These are phyloP conservation scores for Aphis craccivora DNA, from an alignment of 1,140 invertebrate species.

Conservation along the genomic window DNA sequence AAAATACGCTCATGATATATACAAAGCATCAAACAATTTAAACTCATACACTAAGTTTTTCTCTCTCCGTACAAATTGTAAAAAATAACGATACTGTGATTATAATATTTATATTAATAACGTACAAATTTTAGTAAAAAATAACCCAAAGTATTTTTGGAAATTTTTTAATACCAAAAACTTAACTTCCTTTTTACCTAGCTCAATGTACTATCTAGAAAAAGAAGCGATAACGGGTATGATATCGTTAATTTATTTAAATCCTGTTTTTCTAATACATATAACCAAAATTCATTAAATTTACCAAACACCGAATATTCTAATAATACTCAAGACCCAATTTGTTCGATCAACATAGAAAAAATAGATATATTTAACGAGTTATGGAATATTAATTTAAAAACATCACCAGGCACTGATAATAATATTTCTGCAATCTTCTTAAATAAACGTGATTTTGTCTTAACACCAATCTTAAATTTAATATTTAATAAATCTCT, in stretches of 20 bases:
- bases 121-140: not conserved
- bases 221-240: conserved; percentile 1
- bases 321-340: not conserved
- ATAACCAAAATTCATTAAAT: not conserved
- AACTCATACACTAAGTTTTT: not conserved
- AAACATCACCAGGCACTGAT: not conserved
- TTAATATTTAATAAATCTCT: conserved; percentile 14
- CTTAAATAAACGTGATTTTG: not conserved
- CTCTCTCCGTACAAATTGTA: not conserved
- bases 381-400: not conserved
- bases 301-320: not conserved
- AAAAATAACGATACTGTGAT: not conserved
- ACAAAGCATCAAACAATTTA: conserved; percentile 11
- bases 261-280: not conserved
- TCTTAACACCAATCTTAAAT: not conserved
- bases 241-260: not conserved
- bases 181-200: conserved; percentile 7
- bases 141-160: not conserved
- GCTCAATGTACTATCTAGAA: not conserved
- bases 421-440: not conserved
- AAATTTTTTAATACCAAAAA: not conserved
- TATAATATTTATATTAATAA: not conserved
- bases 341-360: not conserved
- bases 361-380: conserved; percentile 14
- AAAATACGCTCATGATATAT: not conserved